Conservation (phyloP, 2,113 vertebrate species). For the Neogobius melanostomus region DNA sequence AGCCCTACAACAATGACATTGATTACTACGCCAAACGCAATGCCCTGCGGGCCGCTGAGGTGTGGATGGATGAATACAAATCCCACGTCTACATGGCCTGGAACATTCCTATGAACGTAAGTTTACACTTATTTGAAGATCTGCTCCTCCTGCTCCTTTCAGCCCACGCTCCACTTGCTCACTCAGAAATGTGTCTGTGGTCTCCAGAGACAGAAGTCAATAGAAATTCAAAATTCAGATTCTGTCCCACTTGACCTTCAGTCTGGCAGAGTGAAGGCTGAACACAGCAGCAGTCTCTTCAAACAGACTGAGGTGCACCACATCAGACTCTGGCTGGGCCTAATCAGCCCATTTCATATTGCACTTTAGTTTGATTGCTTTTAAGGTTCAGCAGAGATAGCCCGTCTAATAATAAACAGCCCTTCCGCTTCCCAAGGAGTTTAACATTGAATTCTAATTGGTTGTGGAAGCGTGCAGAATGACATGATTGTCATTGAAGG, state of each 20-base stretch:
- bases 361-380: constrained; percentile 66
- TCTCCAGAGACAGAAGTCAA: constrained; percentile 39
- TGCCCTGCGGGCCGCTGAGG: constrained; percentile 90
- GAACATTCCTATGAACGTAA: constrained; percentile 98
- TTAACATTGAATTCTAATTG: constrained; percentile 59
- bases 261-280: constrained; percentile 26
- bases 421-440: constrained; percentile 53
- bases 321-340: not conserved
- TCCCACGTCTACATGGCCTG: constrained; percentile 99
- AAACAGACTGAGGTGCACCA: constrained; percentile 38
- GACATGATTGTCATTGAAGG: constrained; percentile 49
- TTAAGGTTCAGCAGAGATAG: constrained; percentile 56
- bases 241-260: constrained; percentile 68
- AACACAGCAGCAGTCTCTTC: constrained; percentile 7
- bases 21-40: constrained; percentile 98
- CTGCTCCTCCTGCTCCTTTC: not conserved
- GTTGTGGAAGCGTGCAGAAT: constrained; percentile 37
- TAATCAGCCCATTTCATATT: constrained; percentile 56
- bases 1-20: constrained; percentile 98
- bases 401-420: constrained; percentile 60
- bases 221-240: constrained; percentile 62
- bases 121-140: constrained; percentile 42
- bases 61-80: constrained; percentile 99
- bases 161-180: constrained; percentile 31
- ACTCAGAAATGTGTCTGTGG: constrained; percentile 35